Evolutionary conservation across 2,888 invertebrate genomes (phyloP), one percentile per base, ranked within the genome.

Genomic region (Lydus trimaculatus): DNA sequence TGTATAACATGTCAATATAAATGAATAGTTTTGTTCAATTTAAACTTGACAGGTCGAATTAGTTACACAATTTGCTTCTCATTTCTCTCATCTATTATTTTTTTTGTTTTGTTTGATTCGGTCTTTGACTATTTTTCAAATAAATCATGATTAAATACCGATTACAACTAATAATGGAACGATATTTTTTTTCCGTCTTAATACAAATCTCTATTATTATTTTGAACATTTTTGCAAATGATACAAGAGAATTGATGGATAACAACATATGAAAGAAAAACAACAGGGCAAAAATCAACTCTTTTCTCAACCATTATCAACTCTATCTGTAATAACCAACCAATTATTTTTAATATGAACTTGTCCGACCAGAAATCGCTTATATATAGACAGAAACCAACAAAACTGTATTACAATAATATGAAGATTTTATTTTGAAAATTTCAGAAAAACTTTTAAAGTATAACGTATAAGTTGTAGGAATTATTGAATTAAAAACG

Each of bases 291-390:
- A 52, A 52, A 52, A 52, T 25, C 13, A 11, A 52, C 23, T 52
- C 52, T 52, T 52, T 52, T 52, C 52, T 52, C 52, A 52, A 3
- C 52, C 52, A 52, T 52, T 52, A 52, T 52, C 52, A 52, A 25
- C 52, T 52, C 52, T 52, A 23, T 13, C 56, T 52, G 33, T 56
- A 64, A 64, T 64, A 33, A 58, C 58, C 31, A 4, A 58, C 56
- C 64, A 64, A 64, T 64, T 64, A 64, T 56, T 58, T 52, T 64
- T 64, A 64, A 64, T 64, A 56, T 52, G 31, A 23, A 52, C 63
- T 63, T 63, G 52, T 52, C 52, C 20, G 64, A 31, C 63, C 43
- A 52, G 56, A 56, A 31, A 56, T 64, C 28, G 58, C 11, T 25
- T 25, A 52, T 52, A 52, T 13, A 52, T 6, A 52, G 13, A 52